Base-by-base conservation (phyloP, 2,888 invertebrate species). In the Meloe dianella region DNA sequence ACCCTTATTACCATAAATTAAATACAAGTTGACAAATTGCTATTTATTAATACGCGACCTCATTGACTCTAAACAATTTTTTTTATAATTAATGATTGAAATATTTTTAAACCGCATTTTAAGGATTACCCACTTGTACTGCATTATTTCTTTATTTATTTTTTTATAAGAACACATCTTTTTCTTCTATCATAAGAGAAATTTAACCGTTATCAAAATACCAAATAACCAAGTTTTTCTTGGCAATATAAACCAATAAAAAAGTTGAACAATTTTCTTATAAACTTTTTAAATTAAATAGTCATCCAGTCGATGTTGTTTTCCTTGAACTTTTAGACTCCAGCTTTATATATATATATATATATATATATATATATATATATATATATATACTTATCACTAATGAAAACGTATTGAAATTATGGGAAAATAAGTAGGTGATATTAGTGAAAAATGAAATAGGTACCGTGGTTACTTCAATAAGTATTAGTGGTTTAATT, bases 1-100 rank as follows among this genome's bases (percentile, higher is more conserved):
- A 29, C 66, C 57, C 66, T 65, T 71, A 73, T 73, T 73, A 73
- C 65, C 74, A 72, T 74, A 67, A 74, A 72, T 73, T 69, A 72
- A 60, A 67, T 63, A 47, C 60, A 60, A 14, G 20, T 59, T 59
- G 58, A 60, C 60, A 54, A 66, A 54, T 63, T 66, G 61, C 60
- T 63, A 57, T 41, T 41, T 29, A 57, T 38, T 56, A 54, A 61
- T 61, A 35, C n/a, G 20, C 32, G 29, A 9, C 22, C 8, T 17
- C 59, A 59, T 59, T 59, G 35, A 24, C 59, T 17, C n/a, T 41
- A 14, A 24, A 22, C 10, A 59, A 59, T 61, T 27, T 61, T 61
- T 58, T 65, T 57, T 32, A 47, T 65, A 57, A 59, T 59, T 14
- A 20, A 22, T 32, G 35, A 10, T 14, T n/a, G 35, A 14, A 35